These are phyloP conservation scores for Amphipyra tragopoginis DNA, from an alignment of 2,888 invertebrate species.

Conservation along the genomic window DNA sequence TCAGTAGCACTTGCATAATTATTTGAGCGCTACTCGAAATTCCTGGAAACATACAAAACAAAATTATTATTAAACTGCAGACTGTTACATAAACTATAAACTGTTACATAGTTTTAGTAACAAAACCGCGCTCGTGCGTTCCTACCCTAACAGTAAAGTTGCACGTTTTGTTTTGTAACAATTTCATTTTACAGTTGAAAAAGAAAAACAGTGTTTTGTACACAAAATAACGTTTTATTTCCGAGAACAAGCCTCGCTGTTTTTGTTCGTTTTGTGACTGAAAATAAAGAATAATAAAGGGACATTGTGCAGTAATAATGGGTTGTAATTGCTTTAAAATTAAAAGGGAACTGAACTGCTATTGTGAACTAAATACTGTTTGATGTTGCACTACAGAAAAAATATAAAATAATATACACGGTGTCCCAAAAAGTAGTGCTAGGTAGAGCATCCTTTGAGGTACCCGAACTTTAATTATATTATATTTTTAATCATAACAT, in stretches of 20 bases:
- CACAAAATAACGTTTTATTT: constrained; percentile 41
- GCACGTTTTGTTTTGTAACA: constrained; percentile 25
- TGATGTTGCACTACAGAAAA: too few species aligned
- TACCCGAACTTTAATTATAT: too few species aligned
- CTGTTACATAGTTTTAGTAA: background rate
- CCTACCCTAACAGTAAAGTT: constrained; percentile 21
- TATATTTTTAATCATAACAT: too few species aligned
- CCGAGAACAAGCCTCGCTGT: constrained; percentile 12
- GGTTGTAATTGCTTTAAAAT: constrained; percentile 3
- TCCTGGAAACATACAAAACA: background rate
- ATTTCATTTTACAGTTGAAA: constrained; percentile 35
- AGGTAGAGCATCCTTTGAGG: too few species aligned
- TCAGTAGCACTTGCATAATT: background rate
- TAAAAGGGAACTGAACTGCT: background rate
- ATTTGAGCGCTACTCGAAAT: background rate
- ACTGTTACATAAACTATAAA: constrained; percentile 1
- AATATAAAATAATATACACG: too few species aligned
- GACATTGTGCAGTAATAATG: constrained; percentile 13
- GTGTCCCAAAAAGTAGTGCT: too few species aligned
- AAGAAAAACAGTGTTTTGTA: constrained; percentile 34
- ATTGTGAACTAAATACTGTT: too few species aligned
- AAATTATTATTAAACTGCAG: background rate
- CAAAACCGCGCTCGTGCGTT: constrained; percentile 2
- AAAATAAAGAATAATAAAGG: constrained; percentile 7
- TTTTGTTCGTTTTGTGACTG: constrained; percentile 17